Base-by-base conservation (phyloP, 2,113 vertebrate genomes). In the Gorsachius goisagi region DNA sequence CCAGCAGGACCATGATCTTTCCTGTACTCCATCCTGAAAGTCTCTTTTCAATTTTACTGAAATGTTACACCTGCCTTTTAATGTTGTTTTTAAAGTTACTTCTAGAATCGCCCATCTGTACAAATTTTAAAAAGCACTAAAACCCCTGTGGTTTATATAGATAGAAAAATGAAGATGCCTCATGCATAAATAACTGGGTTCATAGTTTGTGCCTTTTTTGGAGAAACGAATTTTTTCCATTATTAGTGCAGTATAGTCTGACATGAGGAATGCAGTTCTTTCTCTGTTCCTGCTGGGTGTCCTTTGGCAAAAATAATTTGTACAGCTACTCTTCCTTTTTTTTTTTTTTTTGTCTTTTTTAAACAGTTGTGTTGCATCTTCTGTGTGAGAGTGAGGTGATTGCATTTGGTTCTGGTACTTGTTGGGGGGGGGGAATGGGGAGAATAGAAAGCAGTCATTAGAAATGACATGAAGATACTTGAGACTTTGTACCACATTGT, bases 281-380 rank as follows among this genome's bases (percentile, higher is more conserved):
- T 37, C 39, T 72, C 66, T 67, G 17, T 67, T 83, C 37, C 30
- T 73, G 18, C 59, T 33, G 32, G 6, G 19, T 37, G 55, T 68
- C 60, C 55, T 89, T 56, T 85, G 62, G 41, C 35, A 62, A 55
- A 62, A 73, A 67, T 37, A 55, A 28, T 44, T 64, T 33, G 39
- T 74, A 35, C 22, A 44, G 44, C 20, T 73, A 26, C 56, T 58
- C 11, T 82, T 69, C 7, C 4, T 44, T 49, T 6, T 27, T 24
- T 28, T 49, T 20, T 32, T 58, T 47, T 27, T n/a, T n/a, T n/a
- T n/a, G n/a, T n/a, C 33, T 33, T 23, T 85, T 58, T 39, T 19
- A 45, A 45, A 45, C 27, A 3, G 1, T 44, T 55, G 9, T 9
- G 12, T 47, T 28, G 5, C 1, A 1, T 49, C 22, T 60, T 53